Conservation (phyloP, 2,797 vertebrate species). For the Diglossa cyanea region DNA sequence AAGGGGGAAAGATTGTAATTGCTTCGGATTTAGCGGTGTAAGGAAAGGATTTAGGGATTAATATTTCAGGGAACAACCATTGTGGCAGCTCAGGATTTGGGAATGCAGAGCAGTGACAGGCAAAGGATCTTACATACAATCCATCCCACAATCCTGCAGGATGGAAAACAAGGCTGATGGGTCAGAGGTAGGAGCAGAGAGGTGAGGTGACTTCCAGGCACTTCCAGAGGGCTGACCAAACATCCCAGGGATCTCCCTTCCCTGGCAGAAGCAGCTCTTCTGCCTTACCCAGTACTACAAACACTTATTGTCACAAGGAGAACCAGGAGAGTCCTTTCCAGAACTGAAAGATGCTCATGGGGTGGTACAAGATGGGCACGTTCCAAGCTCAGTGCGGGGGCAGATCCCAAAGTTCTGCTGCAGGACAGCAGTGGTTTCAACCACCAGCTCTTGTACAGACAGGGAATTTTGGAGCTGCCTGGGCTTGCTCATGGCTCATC, state of each 20-base stretch:
- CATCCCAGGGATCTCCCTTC: not conserved
- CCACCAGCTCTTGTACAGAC: not conserved
- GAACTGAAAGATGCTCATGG: rapidly evolving
- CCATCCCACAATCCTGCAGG: rapidly evolving
- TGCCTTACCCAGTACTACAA: not conserved
- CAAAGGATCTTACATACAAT: not conserved
- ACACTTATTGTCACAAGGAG: not conserved
- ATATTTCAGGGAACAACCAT: not conserved
- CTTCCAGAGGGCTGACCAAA: not conserved
- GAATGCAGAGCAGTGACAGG: not conserved
- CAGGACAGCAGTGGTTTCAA: not conserved
- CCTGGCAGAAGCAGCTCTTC: not conserved
- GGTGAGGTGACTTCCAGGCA: not conserved
- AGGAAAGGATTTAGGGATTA: slow-evolving; percentile 10
- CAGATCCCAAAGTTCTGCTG: not conserved
- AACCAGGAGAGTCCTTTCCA: not conserved
- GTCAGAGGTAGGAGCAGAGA: not conserved
- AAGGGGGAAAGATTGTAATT: not conserved
- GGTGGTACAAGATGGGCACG: not conserved
- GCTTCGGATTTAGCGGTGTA: not conserved
- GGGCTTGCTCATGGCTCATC: rapidly evolving
- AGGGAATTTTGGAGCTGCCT: not conserved
- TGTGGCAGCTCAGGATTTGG: not conserved
- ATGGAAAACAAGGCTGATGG: too few species aligned
- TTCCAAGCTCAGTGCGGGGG: not conserved